Conservation (phyloP, 64 coral and sea anemone species). For the Dendrophyllia cribrosa region DNA sequence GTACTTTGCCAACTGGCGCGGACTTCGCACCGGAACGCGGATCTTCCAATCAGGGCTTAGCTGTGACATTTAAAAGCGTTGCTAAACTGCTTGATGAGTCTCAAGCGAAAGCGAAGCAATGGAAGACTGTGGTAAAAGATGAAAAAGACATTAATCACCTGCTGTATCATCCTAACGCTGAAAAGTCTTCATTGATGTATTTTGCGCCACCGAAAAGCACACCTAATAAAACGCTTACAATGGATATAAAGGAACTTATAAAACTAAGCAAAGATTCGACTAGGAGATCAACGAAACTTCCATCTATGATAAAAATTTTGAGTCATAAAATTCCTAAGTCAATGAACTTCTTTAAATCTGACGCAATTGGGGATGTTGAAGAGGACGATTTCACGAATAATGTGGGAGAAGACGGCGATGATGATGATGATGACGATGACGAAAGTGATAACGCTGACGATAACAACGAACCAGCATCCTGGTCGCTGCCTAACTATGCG, state of each 20-base stretch:
- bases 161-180: not conserved
- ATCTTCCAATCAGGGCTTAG: not conserved
- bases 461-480: not conserved
- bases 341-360: not conserved
- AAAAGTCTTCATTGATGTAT: not conserved
- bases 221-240: not conserved
- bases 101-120: not conserved
- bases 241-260: not conserved
- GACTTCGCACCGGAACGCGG: not conserved
- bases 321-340: not conserved
- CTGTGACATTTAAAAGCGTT: constrained; percentile 51
- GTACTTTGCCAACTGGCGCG: constrained; percentile 14
- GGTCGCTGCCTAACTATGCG: not conserved
- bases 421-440: constrained; percentile 14
- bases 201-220: constrained; percentile 16
- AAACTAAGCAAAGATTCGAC: not conserved
- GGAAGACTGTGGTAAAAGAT: not conserved
- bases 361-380: not conserved
- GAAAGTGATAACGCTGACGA: not conserved
- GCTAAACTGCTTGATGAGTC: not conserved
- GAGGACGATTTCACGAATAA: not conserved
- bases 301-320: constrained; percentile 5
- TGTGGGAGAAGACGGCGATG: not conserved
- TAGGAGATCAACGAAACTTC: constrained; percentile 32
- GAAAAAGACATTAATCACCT: constrained; percentile 3